Evolutionary conservation across 2,888 invertebrate genomes (phyloP), one percentile per base, ranked within the genome.

Genomic region (Chaetoderma sp.): DNA sequence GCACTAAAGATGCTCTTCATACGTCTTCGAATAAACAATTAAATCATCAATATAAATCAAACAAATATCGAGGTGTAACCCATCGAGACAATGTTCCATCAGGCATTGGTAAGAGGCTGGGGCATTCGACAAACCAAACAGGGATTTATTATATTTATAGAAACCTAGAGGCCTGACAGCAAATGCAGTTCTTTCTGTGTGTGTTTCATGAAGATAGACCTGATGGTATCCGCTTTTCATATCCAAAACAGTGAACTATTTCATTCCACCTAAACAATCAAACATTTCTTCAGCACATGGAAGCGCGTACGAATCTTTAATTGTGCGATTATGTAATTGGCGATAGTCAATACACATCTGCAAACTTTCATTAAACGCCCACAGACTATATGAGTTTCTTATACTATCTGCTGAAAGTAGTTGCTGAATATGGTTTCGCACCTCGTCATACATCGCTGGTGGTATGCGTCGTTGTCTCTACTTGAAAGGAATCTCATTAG

Each of bases 271-370:
- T n/a, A n/a, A n/a, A n/a, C n/a, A n/a, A n/a, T n/a, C n/a, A n/a
- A n/a, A n/a, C n/a, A n/a, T 72, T 73, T 5, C 67, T 49, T 33
- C 63, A 63, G 66, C 71, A 67, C 70, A 42, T 6, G 74, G 71
- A 6, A 74, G 49, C 0, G 67, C 60, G 56, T 66, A 71, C 1
- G 63, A 28, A 36, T 76, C 68, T 52, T 72, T 70, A n/a, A 68
- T 47, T 0, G 71, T 70, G n/a, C 58, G 33, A 18, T 50, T 23
- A 21, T 72, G 72, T 5, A 69, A 52, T 32, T 65, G 65, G 2
- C 64, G 44, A 28, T 62, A 69, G 47, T 73, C 72, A 0, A 67
- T 42, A 33, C 72, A 75, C 47, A 72, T 33, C 18, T 72, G 18
- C 13, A 75, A 42, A 10, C 50, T 44, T 1, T 60, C 64, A 55